phyloP scores from a whole-genome alignment of 1,140 invertebrate species.

The Aphaenogaster rudis region DNA sequence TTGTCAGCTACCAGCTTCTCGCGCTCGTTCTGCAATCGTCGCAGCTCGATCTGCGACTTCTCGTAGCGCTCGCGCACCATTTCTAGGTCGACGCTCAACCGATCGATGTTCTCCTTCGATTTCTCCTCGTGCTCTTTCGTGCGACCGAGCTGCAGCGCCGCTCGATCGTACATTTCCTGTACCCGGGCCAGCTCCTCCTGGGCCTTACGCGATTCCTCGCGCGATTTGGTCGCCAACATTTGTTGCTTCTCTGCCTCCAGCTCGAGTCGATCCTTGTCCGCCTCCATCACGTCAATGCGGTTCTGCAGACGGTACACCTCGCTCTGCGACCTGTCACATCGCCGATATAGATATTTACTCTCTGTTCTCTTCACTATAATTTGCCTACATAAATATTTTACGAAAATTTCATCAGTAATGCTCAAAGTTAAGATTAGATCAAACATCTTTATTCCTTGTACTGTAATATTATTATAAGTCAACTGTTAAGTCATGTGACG shows the following conservation, averaged over 20 bases:
- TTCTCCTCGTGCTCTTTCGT: constrained; percentile 97
- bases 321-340: constrained; percentile 91
- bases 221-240: constrained; percentile 91
- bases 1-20: constrained; percentile 94
- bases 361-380: not conserved
- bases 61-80: constrained; percentile 96
- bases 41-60: constrained; percentile 94
- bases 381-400: constrained; percentile 9
- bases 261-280: constrained; percentile 94
- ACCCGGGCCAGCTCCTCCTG: constrained; percentile 94
- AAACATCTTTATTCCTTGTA: constrained; percentile 28
- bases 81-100: constrained; percentile 92
- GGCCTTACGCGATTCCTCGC: constrained; percentile 94
- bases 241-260: constrained; percentile 95
- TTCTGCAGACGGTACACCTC: constrained; percentile 96
- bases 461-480: not conserved
- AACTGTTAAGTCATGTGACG: not conserved
- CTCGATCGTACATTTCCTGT: constrained; percentile 95
- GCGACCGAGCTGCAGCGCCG: constrained; percentile 93
- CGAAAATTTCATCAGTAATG: not conserved
- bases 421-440: constrained; percentile 17
- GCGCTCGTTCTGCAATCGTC: constrained; percentile 93
- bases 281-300: constrained; percentile 94
- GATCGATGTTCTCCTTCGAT: constrained; percentile 95
- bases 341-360: constrained; percentile 59